Base-by-base conservation (phyloP, 2,113 vertebrate genomes). In the Macquaria australasica region DNA sequence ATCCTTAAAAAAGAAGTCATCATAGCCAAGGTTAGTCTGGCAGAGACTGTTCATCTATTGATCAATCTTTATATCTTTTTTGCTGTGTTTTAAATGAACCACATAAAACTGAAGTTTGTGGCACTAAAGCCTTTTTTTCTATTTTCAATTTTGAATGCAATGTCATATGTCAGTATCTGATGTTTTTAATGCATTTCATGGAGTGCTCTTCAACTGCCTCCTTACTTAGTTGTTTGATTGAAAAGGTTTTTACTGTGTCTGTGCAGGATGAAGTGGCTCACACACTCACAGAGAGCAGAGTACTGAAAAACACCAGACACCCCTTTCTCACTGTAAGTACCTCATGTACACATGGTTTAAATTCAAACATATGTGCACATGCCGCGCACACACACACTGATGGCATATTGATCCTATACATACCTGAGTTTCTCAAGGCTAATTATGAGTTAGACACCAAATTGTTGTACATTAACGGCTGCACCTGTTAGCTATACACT, bases 1-100 rank as follows among this genome's bases (percentile, higher is more conserved):
- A 99, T 99, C 92, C 95, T 99, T 84, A 99, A 98, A 94, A 99
- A 99, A 94, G 98, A 99, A 95, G 97, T 99, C 73, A 99, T 99
- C 94, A 99, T 99, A 91, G 98, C 98, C 92, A 99, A 99, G 98
- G 98, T 99, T 92, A 86, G 78, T 80, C 53, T 60, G 16, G 3
- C 23, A 31, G 34, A 34, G 12, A 41, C 20, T 39, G 6, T 28
- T 74, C 5, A 74, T 68, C 14, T 34, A 3, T 31, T 31, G 12
- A 51, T 73, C 14, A 21, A 10, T 16, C 20, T 37, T 68, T 11
- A 43, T 6, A 11, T 28, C 1, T 20, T 45, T 59, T 72, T 74
- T 31, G 56, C 10, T 20, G 11, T 55, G 25, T 56, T 69, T 70
- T 34, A 56, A 72, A 28, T 69, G 4, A 21, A 21, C 31, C 4